Base-by-base conservation (phyloP, 2,797 vertebrate species). In the Naso thynnoides region DNA sequence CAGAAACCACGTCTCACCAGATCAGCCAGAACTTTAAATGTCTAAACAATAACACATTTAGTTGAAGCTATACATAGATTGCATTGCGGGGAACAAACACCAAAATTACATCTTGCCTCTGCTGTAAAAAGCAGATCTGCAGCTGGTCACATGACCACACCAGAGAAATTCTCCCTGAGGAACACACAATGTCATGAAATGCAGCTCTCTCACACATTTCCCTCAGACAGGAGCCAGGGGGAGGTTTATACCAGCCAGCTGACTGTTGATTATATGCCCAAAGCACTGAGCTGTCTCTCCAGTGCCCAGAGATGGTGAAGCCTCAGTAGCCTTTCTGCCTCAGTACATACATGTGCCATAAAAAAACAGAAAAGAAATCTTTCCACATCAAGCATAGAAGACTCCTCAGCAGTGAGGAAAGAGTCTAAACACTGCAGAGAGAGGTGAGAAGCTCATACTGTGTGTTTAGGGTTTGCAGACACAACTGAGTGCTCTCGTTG, bases 221-320 rank as follows among this genome's bases (percentile, higher is more conserved):
- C 71, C 47, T 64, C 44, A 47, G 61, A 67, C 29, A 7, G 41
- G 23, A 29, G 26, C 19, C 45, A 13, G 19, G 31, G 24, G 59
- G 44, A 9, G 52, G 8, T n/a, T 69, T 70, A 39, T 61, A 73
- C 67, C 77, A 84, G 49, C 70, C 68, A 49, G 77, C 68, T 81
- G 71, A 71, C 67, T 56, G 72, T 63, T 86, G 82, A 83, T 70
- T 73, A 70, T 76, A 19, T n/a, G 77, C 86, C 84, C 58, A 55
- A 36, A 85, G 86, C 76, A 56, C 26, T n/a, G 73, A 87, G 67
- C 80, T 84, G 84, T 79, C 85, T 84, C 59, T 49, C 56, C 39
- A 16, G 36, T 29, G 41, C 76, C 65, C 53, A 57, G 68, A 54
- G 62, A 73, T 41, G 55, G 47, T 54, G 54, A 58, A 79, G 62